phyloP scores from a whole-genome alignment of 2,888 invertebrate species.

The Trichacis sp. region DNA sequence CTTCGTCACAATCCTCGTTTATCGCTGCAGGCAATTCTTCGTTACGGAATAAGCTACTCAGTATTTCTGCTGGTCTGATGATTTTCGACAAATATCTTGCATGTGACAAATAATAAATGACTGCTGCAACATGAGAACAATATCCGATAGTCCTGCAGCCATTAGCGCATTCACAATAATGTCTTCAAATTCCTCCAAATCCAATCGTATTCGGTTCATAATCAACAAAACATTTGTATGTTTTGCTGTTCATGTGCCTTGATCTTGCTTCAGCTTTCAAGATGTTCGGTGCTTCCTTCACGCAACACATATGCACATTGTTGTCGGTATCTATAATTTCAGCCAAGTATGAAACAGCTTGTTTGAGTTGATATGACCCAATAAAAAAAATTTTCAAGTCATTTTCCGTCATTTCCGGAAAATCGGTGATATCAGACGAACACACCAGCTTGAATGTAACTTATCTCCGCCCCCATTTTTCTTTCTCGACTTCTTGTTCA shows the following conservation, averaged over 20 bases:
- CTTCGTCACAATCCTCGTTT: too few species aligned
- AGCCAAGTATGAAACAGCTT: conserved; percentile 44
- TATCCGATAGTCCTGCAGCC: conserved; percentile 8
- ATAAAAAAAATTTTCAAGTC: conserved; percentile 30
- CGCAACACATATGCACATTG: not conserved
- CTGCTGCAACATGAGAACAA: conserved; percentile 7
- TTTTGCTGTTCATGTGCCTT: too few species aligned
- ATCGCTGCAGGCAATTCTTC: too few species aligned
- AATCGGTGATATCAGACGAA: conserved; percentile 11
- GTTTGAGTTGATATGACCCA: too few species aligned
- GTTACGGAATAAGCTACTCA: too few species aligned
- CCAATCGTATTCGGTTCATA: conserved; percentile 14
- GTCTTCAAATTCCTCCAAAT: conserved; percentile 1
- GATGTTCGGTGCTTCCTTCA: not conserved
- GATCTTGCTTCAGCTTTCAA: too few species aligned
- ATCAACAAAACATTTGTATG: conserved; percentile 17
- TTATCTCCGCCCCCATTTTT: conserved; percentile 30
- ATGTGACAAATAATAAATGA: conserved; percentile 24
- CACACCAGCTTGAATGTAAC: conserved; percentile 6
- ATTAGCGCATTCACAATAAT: conserved; percentile 22
- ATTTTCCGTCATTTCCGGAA: too few species aligned
- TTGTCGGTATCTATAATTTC: conserved; percentile 28
- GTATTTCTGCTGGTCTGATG: too few species aligned
- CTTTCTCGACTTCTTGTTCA: conserved; percentile 27
- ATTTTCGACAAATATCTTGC: conserved; percentile 8